phyloP scores from a whole-genome alignment of 2,797 vertebrate species.

The Spea hammondii region DNA sequence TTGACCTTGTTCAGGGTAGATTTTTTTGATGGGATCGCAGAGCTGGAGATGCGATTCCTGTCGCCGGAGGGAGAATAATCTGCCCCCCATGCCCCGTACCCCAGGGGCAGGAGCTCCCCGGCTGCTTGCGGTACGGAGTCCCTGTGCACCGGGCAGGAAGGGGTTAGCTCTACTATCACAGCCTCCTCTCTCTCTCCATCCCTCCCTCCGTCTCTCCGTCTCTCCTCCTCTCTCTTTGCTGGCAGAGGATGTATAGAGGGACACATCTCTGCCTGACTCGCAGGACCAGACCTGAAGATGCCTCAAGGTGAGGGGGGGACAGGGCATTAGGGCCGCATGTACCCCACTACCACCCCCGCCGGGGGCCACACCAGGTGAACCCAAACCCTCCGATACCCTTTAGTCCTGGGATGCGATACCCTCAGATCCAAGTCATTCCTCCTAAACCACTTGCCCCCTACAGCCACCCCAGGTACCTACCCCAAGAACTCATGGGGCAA shows the following conservation, averaged over 20 bases:
- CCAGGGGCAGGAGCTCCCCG: neutral
- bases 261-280: no score
- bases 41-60: neutral
- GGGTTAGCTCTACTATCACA: slow-evolving; percentile 38
- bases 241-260: no score
- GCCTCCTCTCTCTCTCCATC: slow-evolving; percentile 37
- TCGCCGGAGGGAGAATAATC: neutral
- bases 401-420: no score
- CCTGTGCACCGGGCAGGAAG: neutral
- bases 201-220: slow-evolving; percentile 20
- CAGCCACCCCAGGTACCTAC: no score
- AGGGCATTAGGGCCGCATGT: no score
- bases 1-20: neutral
- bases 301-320: neutral
- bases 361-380: no score
- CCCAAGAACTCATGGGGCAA: no score
- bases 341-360: no score
- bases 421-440: no score
- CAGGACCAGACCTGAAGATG: neutral
- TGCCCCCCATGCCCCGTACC: neutral
- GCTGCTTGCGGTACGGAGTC: neutral
- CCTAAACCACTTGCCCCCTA: no score
- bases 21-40: neutral
- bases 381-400: no score
- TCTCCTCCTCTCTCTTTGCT: neutral